Conservation (phyloP, 2,113 vertebrate genomes). For the Peromyscus polionotus region DNA sequence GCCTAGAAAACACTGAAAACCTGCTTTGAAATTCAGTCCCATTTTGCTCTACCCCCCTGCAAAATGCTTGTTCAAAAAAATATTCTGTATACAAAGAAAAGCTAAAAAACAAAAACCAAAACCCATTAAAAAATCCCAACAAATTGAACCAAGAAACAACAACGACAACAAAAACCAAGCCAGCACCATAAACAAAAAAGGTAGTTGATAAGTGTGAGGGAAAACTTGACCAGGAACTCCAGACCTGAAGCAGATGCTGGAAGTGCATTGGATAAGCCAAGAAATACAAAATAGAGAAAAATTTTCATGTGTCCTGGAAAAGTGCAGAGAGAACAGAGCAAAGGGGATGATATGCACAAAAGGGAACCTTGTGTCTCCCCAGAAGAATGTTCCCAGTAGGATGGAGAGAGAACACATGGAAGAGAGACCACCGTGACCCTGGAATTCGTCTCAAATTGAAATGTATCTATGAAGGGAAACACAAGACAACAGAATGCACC, state of each 20-base stretch:
- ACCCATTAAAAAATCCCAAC: not conserved
- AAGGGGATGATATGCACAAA: not conserved
- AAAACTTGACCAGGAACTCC: not conserved
- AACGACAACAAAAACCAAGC: not conserved
- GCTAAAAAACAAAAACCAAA: not conserved
- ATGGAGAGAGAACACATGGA: fast-evolving
- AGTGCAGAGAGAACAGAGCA: not conserved
- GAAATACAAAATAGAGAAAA: not conserved
- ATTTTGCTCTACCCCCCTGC: too few relatives aligned
- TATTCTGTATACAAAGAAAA: fast-evolving
- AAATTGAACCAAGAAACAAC: not conserved
- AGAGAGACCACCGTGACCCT: not conserved
- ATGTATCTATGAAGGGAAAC: not conserved
- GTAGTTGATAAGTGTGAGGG: not conserved
- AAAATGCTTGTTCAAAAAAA: not conserved
- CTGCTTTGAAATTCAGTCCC: not conserved
- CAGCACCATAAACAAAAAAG: not conserved
- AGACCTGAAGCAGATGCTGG: not conserved
- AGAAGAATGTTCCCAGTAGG: fast-evolving
- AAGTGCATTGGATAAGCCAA: not conserved
- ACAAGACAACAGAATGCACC: not conserved
- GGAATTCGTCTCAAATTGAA: not conserved
- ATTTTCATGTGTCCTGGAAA: not conserved
- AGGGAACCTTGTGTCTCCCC: fast-evolving
- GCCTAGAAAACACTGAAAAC: not conserved